These are phyloP conservation scores for Drosophila basisetae DNA, from an alignment of 2,888 invertebrate species.

Conservation along the genomic window DNA sequence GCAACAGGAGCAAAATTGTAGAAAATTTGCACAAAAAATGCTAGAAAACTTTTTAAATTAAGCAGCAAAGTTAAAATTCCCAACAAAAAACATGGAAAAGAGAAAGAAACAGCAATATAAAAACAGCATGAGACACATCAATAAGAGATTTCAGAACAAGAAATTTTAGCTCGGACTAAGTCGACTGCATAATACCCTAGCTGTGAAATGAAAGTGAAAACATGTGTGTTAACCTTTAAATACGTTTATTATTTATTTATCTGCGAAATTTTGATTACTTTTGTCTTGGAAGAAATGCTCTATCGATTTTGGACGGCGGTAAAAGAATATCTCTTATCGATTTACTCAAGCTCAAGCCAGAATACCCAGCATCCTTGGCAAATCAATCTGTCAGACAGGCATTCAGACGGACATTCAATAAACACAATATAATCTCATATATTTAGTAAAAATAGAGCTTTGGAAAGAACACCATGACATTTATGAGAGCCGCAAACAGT, in stretches of 20 bases:
- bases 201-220: neutral
- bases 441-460: constrained; percentile 31
- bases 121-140: constrained; percentile 15
- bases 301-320: neutral
- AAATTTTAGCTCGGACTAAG: neutral
- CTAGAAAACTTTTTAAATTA: constrained; percentile 76
- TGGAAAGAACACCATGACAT: constrained; percentile 57
- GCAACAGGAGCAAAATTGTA: constrained; percentile 53
- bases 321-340: neutral
- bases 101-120: constrained; percentile 1
- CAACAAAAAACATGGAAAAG: constrained; percentile 46
- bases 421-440: neutral
- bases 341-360: neutral
- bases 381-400: neutral
- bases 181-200: neutral
- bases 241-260: neutral
- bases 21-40: constrained; percentile 62
- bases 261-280: neutral
- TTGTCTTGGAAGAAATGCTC: neutral
- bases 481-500: constrained; percentile 60
- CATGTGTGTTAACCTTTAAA: neutral
- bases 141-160: constrained; percentile 36
- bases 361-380: neutral
- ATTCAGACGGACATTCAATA: neutral
- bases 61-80: constrained; percentile 77